Evolutionary conservation across 2,113 vertebrate species (phyloP), one percentile per base, ranked within the genome.

Genomic region (Calypte anna): DNA sequence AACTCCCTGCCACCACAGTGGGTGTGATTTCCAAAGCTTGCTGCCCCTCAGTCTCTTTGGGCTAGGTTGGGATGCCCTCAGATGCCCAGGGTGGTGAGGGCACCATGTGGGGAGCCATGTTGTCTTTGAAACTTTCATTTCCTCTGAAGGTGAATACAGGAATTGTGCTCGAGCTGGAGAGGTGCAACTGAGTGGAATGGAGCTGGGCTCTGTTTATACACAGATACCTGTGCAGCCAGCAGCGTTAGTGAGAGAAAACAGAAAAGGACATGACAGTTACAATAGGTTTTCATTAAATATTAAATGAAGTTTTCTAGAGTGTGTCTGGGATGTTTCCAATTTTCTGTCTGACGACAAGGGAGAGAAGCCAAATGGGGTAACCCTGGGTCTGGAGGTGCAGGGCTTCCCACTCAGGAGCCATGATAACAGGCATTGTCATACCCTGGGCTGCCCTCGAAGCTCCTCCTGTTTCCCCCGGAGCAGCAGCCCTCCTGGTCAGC

Each of bases 211-310:
- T 96, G 95, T 96, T 95, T 95, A 95, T 81, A 94, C 36, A 72
- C 79, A 90, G 88, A 66, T 95, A 93, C 91, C 93, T 94, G 86
- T 76, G 78, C 87, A 95, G 92, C 89, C 91, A 94, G 91, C 85
- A 94, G 83, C 20, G 18, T 50, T 83, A 92, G 80, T 10, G 40
- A 89, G 90, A 72, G 77, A 82, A 95, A 94, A 91, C 86, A 94
- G 82, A 58, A 91, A 93, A 91, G 91, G 93, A 96, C 93, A 96
- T 94, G 92, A 94, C 96, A 97, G 95, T 93, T 97, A 97, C 95
- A 97, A 57, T 43, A 86, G 88, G 74, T 91, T 92, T 93, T 87
- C 88, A 95, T 97, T 66, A 96, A 96, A 96, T 94, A 96, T 97
- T 97, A 93, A 96, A n/a, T 90, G 63, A 57, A 91, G 74, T 90